Evolutionary conservation across 2,888 invertebrate species (phyloP).

Genomic region (Leptogaster cylindrica): DNA sequence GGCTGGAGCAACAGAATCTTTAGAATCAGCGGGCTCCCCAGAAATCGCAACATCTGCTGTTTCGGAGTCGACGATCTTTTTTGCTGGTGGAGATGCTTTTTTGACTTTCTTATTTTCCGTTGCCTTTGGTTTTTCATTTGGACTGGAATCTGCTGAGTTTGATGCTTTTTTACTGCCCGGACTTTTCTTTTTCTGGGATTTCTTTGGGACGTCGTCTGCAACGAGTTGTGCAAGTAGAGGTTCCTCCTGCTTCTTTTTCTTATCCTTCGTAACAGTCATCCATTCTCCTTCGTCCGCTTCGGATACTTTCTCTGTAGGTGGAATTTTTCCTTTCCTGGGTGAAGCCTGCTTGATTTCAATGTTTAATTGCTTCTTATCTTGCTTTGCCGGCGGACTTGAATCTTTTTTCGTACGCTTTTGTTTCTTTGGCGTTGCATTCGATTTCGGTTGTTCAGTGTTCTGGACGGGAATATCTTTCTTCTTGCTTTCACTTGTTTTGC

Average conservation of each 20-base stretch:
- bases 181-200: not conserved
- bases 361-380: not conserved
- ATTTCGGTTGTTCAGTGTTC: not conserved
- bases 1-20: too few species aligned
- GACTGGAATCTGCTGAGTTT: not conserved
- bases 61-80: not conserved
- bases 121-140: not conserved
- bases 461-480: not conserved
- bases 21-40: too few species aligned
- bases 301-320: slow-evolving; percentile 1
- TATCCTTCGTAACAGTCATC: slow-evolving; percentile 35
- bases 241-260: slow-evolving; percentile 20
- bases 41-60: too few species aligned
- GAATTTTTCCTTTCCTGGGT: not conserved
- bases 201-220: not conserved
- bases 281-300: slow-evolving; percentile 27
- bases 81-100: not conserved
- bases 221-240: not conserved
- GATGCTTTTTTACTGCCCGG: not conserved
- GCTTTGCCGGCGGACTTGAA: not conserved
- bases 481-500: slow-evolving; percentile 4
- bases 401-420: not conserved
- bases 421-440: not conserved
- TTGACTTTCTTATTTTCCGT: not conserved
- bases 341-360: not conserved